Evolutionary conservation across 1,140 invertebrate genomes (phyloP), one percentile per base, ranked within the genome.

Genomic region (Scaptodrosophila lebanonensis): DNA sequence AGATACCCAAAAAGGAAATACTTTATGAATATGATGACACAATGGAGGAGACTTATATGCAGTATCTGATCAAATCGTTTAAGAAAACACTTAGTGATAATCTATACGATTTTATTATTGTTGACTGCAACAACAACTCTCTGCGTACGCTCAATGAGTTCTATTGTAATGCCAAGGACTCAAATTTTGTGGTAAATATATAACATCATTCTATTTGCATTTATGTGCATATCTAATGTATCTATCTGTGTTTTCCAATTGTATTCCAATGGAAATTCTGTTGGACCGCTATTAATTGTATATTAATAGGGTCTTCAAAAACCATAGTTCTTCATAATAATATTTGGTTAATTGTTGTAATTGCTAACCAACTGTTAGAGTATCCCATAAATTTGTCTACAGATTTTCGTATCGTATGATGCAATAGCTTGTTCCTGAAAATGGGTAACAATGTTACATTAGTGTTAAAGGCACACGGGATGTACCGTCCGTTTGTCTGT

Each of bases 21-120:
- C 92, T 95, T 43, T 98, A 97, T 86, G 96, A 98, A 84, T 98
- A 94, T 88, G 97, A 99, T 66, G 90, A 92, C 48, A 91, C 90
- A 18, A 92, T 95, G 90, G 97, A 98, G 87, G 89, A 92, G 36
- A 90, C 90, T 16, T 98, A 98, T 76, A 85, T 93, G 57, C 89
- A 89, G 20, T 97, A 94, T 39, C 89, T 99, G 22, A 88, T 94
- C 20, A 97, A 97, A 88, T 93, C 95, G 11, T 97, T 97, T 76
- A 97, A 95, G 76, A 96, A 97, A 88, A 97, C 94, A 15, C 90
- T 98, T 4, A 93, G 92, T 27, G 95, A 97, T 88, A 94, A 95
- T 17, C 97, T 95, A 83, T 98, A 98, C 84, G 91, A 93, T 42
- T 98, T 98, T 85, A 93, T 98, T 52, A 95, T 99, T 85, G 91